Evolutionary conservation across 2,797 vertebrate species (phyloP), one percentile per base, ranked within the genome.

Genomic region (Megaceryle alcyon): DNA sequence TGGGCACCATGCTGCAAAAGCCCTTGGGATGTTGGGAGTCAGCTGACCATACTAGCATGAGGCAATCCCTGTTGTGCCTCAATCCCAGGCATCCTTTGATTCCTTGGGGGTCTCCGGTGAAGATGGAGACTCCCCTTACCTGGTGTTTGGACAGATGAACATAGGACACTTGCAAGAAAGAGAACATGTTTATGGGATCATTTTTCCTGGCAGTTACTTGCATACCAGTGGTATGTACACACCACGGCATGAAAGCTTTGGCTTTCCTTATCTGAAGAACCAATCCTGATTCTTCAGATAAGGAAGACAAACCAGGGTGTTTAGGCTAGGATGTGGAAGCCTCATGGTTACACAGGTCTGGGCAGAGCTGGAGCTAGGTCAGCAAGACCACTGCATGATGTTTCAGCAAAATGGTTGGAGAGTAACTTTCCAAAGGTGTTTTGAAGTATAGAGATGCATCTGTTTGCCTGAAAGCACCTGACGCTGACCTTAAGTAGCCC

Each of bases 161-260:
- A 9, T 6, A 22, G 10, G 41, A 54, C n/a, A 17, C 3, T 16
- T 2, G 0, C 26, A 25, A 13, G 60, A 79, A 64, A 59, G 44
- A 25, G 11, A 26, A 33, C 2, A 1, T 31, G 23, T 9, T 70
- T 28, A 44, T 10, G n/a, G 8, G 29, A 39, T 72, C 1, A 0
- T 22, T 8, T 16, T 65, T 71, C 33, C 29, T 53, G n/a, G 12
- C 3, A 5, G 39, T 69, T 39, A 46, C 33, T 21, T 35, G 54
- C 33, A 43, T 8, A 6, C 29, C 19, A 31, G 53, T 11, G 11
- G 17, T 54, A 29, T 31, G 53, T 54, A 18, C 18, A 31, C 53
- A 54, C 4, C 6, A 54, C 53, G 20, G 23, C 19, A 8, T 14
- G 23, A 72, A 79, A 60, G 8, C 12, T 48, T 66, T 56, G 35